These are phyloP conservation scores for Sorex araneus DNA, from an alignment of 2,113 vertebrate genomes.

Conservation along the genomic window DNA sequence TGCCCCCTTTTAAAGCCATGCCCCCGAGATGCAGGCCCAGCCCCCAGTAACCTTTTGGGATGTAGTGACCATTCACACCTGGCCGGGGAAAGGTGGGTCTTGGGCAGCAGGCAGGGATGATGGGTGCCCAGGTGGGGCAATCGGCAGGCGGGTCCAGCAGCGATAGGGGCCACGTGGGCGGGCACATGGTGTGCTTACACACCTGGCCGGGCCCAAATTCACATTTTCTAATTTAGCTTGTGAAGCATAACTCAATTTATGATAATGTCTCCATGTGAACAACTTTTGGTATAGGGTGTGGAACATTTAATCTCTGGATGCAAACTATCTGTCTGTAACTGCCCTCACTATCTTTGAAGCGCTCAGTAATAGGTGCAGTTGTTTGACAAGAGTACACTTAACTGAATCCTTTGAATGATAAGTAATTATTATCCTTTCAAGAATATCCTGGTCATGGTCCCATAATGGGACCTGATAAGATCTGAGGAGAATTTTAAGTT, in stretches of 20 bases:
- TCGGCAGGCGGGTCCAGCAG: too few relatives aligned
- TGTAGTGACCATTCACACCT: too few relatives aligned
- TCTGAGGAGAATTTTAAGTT: slow-evolving; percentile 60
- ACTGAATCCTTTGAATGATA: slow-evolving; percentile 72
- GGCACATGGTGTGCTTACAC: too few relatives aligned
- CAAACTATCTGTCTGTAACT: background rate
- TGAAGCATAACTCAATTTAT: background rate
- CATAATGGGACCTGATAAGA: slow-evolving; percentile 68
- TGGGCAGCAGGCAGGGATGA: too few relatives aligned
- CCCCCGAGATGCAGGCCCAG: too few relatives aligned
- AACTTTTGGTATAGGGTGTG: background rate
- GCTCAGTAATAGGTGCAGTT: background rate
- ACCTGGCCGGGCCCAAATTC: too few relatives aligned
- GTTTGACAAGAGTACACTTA: slow-evolving; percentile 61
- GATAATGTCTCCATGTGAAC: background rate
- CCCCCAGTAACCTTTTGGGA: too few relatives aligned
- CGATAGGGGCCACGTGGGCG: too few relatives aligned
- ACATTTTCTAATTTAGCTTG: background rate
- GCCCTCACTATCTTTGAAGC: background rate
- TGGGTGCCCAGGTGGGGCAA: too few relatives aligned
- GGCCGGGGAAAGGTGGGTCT: too few relatives aligned
- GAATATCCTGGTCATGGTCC: slow-evolving; percentile 23
- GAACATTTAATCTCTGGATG: background rate
- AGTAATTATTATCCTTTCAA: slow-evolving; percentile 77
- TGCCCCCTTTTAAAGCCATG: too few relatives aligned